Conservation (phyloP, 2,888 invertebrate species). For the Hirtodrosophila histrioides region DNA sequence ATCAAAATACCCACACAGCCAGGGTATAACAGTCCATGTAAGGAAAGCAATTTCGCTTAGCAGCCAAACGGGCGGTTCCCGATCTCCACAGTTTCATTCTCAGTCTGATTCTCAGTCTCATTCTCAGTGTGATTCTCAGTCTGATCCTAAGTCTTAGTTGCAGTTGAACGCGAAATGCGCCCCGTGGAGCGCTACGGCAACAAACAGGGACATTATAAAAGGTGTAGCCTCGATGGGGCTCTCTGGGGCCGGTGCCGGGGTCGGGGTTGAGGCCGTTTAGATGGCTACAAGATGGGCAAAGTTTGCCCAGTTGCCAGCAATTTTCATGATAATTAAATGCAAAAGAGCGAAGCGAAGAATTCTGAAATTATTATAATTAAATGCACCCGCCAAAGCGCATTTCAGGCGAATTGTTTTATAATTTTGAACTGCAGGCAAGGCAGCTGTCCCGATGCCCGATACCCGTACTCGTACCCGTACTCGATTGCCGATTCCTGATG, state of each 20-base stretch:
- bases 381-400: slow-evolving; percentile 75
- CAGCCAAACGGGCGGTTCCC: slow-evolving; percentile 22
- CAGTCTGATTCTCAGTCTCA: not conserved
- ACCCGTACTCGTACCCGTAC: slow-evolving; percentile 2
- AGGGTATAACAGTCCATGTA: slow-evolving; percentile 45
- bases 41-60: slow-evolving; percentile 58
- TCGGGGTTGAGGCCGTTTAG: slow-evolving; percentile 16
- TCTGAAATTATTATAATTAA: slow-evolving; percentile 75
- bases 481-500: slow-evolving; percentile 19
- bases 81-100: slow-evolving; percentile 3
- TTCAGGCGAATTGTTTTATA: slow-evolving; percentile 77
- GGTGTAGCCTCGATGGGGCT: slow-evolving; percentile 48
- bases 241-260: slow-evolving; percentile 3
- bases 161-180: slow-evolving; percentile 44
- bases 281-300: slow-evolving; percentile 33
- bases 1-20: not conserved
- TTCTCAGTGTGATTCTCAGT: not conserved
- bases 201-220: slow-evolving; percentile 50
- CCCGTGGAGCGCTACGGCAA: slow-evolving; percentile 53
- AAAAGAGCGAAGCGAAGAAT: slow-evolving; percentile 45
- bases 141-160: slow-evolving; percentile 13
- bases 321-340: slow-evolving; percentile 76
- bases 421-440: slow-evolving; percentile 54
- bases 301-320: slow-evolving; percentile 54
- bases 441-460: slow-evolving; percentile 46